These are phyloP conservation scores for Chaetodon trifascialis DNA, from an alignment of 2,113 vertebrate genomes.

Conservation along the genomic window DNA sequence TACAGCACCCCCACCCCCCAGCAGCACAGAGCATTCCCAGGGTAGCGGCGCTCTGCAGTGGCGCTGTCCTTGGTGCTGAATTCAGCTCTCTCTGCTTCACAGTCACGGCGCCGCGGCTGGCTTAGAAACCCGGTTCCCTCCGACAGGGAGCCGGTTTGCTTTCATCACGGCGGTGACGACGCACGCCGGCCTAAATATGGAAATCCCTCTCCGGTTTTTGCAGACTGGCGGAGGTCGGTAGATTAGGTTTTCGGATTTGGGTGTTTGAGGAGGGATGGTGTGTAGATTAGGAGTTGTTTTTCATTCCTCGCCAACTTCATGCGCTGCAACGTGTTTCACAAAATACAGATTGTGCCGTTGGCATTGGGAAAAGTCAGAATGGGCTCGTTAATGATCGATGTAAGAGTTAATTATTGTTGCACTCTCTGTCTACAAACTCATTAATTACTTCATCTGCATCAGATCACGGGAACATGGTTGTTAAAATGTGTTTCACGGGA, in stretches of 20 bases:
- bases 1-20: not conserved
- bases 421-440: constrained; percentile 16
- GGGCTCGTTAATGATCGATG: constrained; percentile 8
- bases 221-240: not conserved
- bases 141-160: constrained; percentile 51
- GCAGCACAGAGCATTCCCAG: constrained; percentile 65
- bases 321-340: not conserved
- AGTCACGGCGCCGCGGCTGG: constrained; percentile 47
- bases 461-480: constrained; percentile 46
- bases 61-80: constrained; percentile 80
- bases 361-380: constrained; percentile 39
- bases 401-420: constrained; percentile 5
- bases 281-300: not conserved
- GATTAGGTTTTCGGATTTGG: not conserved
- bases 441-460: constrained; percentile 42
- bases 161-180: constrained; percentile 39
- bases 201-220: constrained; percentile 43
- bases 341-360: constrained; percentile 32
- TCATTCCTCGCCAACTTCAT: not conserved
- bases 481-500: constrained; percentile 14
- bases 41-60: constrained; percentile 67
- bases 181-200: constrained; percentile 46
- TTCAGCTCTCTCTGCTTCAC: constrained; percentile 54
- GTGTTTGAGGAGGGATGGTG: not conserved
- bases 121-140: constrained; percentile 51